phyloP scores from a whole-genome alignment of 1,140 invertebrate genomes.

The Whitmania pigra region DNA sequence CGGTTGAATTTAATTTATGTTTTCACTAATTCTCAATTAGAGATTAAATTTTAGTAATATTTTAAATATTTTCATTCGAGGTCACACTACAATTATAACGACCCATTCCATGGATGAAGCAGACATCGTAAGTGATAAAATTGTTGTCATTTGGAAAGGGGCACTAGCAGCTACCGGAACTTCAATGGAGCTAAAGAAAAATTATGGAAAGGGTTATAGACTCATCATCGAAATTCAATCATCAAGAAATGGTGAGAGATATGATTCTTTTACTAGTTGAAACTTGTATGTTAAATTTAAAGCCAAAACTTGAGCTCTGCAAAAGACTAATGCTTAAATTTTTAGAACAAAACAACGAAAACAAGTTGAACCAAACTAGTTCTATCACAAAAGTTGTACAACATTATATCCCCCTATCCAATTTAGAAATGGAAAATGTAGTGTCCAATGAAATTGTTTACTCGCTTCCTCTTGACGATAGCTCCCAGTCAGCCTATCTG shows the following conservation, averaged over 20 bases:
- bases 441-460: conserved; percentile 1
- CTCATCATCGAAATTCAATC: background rate
- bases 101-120: conserved; percentile 49
- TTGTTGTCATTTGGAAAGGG: conserved; percentile 52
- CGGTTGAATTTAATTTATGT: too few species aligned
- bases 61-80: conserved; percentile 17
- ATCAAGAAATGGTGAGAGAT: background rate
- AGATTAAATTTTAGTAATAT: too few species aligned
- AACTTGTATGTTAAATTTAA: too few species aligned
- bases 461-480: background rate
- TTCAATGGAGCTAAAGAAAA: conserved; percentile 71
- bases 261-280: background rate
- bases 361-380: background rate
- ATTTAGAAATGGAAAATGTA: background rate
- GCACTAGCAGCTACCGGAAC: conserved; percentile 65
- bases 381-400: background rate
- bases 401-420: background rate
- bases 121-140: conserved; percentile 46
- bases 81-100: conserved; percentile 44
- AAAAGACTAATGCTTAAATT: too few species aligned
- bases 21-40: too few species aligned
- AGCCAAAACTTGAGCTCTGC: too few species aligned
- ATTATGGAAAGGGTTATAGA: conserved; percentile 54
- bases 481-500: background rate
- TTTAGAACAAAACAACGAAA: too few species aligned